Evolutionary conservation across 2,797 vertebrate genomes (phyloP), one percentile per base, ranked within the genome.

Genomic region (Melanotaenia nigrans): DNA sequence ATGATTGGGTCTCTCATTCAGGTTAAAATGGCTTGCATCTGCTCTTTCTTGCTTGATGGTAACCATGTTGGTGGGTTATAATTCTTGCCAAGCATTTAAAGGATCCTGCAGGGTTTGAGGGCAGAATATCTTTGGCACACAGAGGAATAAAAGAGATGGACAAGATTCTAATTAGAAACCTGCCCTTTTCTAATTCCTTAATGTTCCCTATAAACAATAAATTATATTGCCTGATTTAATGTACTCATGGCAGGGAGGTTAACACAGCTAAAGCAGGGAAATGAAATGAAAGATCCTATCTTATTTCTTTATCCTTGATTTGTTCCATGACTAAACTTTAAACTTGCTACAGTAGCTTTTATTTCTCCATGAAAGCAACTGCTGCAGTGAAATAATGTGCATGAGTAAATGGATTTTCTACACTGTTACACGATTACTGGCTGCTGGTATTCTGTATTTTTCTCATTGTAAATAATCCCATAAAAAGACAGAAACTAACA

Each of bases 31-130:
- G 42, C 71, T 18, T 13, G 49, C 71, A 68, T 83, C 49, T 71
- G 67, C 57, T 36, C 53, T 81, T 75, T 85, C 65, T 65, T 78
- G 75, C 62, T 69, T 80, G 54, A 83, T 83, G 72, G 30, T 38
- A 78, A 81, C 73, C 73, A 87, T 61, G 81, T 80, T 79, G 77
- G 69, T 65, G 68, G 61, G 36, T 85, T 69, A 57, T 62, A 71
- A 84, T 63, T 69, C 30, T 30, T 85, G 75, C 84, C 71, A 85
- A 89, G 65, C 55, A 59, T 59, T 68, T 56, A n/a, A 77, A 77
- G 63, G 68, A 61, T 64, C 68, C 75, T 59, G 36, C 71, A 69
- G 64, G 77, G 73, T 81, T 61, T 65, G 49, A 51, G 61, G 14
- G 47, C 81, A 58, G 60, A 70, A 84, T 65, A 61, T 83, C 32